A percentile compares a stretch with the other conserved stretches of the same genome.
phyloP scores from a whole-genome alignment of 2,113 vertebrate genomes.

The Halichoerus grypus region DNA sequence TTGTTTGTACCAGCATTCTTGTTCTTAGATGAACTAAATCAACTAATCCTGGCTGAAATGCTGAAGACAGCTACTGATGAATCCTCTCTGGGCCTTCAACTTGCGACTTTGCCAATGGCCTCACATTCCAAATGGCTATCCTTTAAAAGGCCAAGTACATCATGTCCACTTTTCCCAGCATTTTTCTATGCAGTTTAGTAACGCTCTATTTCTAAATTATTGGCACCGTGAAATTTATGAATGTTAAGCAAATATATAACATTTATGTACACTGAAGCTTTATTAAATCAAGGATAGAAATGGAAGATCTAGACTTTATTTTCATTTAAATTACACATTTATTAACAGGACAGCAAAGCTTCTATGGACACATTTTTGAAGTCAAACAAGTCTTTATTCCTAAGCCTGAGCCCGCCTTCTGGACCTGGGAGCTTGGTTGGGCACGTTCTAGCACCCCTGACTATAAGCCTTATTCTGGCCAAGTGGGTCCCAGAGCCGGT shows the following conservation, averaged over 20 bases:
- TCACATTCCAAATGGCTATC: neutral
- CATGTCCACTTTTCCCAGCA: neutral
- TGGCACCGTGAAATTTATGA: neutral
- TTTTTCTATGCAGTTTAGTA: neutral
- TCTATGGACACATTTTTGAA: neutral
- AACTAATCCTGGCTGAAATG: neutral
- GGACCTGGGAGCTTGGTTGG: neutral
- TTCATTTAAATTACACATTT: neutral
- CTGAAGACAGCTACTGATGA: neutral
- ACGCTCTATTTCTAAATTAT: neutral
- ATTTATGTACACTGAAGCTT: neutral
- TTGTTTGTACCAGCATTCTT: neutral
- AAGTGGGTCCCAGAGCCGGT: neutral
- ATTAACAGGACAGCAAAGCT: neutral
- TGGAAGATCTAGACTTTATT: neutral
- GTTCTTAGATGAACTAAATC: neutral
- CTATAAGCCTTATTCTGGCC: neutral
- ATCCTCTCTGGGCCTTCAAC: neutral
- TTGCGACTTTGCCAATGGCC: neutral
- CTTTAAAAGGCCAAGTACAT: neutral
- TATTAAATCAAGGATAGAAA: constrained; percentile 33
- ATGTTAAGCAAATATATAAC: constrained; percentile 3
- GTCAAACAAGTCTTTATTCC: neutral
- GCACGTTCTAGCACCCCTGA: neutral
- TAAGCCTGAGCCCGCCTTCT: neutral